These are phyloP conservation scores for Tursiops truncatus DNA, from an alignment of 2,113 vertebrate genomes.

Conservation along the genomic window DNA sequence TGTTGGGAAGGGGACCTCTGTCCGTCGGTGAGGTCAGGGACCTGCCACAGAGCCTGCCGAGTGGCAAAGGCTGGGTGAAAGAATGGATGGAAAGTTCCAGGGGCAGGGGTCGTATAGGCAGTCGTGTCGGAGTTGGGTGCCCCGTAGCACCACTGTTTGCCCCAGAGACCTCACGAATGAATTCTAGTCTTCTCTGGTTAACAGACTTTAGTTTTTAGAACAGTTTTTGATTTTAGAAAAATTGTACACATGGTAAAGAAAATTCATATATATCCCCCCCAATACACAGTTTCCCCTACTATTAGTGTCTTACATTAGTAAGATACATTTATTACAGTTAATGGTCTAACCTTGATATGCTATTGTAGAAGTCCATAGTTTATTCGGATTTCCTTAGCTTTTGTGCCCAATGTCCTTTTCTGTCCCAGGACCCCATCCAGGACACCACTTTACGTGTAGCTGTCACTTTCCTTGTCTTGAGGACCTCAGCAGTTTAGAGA, in stretches of 20 bases:
- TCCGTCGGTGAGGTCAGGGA: not conserved
- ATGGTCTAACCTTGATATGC: not conserved
- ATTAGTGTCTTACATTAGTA: not conserved
- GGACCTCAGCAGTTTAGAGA: not conserved
- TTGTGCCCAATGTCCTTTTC: not conserved
- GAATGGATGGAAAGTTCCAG: not conserved
- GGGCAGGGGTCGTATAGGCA: not conserved
- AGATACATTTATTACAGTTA: not conserved
- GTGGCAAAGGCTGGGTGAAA: not conserved
- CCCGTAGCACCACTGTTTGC: not conserved
- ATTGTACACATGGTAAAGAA: not conserved
- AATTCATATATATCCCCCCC: not conserved
- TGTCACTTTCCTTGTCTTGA: not conserved
- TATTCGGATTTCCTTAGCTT: not conserved
- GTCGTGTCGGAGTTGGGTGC: not conserved
- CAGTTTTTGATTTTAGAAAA: not conserved
- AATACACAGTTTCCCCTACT: not conserved
- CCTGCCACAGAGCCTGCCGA: not conserved
- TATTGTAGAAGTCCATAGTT: not conserved
- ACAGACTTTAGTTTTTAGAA: not conserved
- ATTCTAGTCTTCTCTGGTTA: not conserved
- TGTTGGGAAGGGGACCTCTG: not conserved
- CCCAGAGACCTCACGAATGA: not conserved
- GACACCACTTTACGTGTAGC: not conserved
- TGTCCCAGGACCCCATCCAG: not conserved